These are phyloP conservation scores for Barbus barbus DNA, from an alignment of 2,113 vertebrate species.

Conservation along the genomic window DNA sequence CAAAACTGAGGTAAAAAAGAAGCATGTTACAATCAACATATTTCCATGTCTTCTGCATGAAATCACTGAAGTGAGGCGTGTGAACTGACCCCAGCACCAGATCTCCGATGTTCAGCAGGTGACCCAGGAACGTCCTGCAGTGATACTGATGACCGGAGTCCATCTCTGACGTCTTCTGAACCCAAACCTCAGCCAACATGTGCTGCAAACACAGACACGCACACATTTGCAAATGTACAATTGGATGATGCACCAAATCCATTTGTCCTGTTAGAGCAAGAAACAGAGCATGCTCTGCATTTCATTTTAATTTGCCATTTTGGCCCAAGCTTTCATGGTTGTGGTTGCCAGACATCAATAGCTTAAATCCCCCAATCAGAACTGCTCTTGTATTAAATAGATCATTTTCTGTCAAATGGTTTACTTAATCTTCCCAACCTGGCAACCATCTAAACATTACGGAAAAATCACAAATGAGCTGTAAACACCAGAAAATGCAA, in stretches of 20 bases:
- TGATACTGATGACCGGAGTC: slow-evolving; percentile 90
- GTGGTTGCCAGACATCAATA: too few relatives aligned
- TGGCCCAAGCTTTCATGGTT: too few relatives aligned
- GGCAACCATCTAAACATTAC: too few relatives aligned
- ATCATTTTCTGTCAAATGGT: too few relatives aligned
- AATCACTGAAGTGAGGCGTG: neutral
- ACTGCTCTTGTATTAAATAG: too few relatives aligned
- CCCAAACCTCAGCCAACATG: slow-evolving; percentile 91
- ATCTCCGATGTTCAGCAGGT: slow-evolving; percentile 95
- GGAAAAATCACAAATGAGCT: too few relatives aligned
- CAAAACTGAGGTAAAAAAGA: slow-evolving; percentile 71
- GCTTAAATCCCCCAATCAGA: too few relatives aligned
- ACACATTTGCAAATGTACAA: neutral
- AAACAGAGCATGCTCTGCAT: too few relatives aligned
- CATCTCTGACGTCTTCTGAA: slow-evolving; percentile 95
- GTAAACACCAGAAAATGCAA: too few relatives aligned
- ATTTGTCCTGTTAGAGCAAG: too few relatives aligned
- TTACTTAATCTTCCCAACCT: too few relatives aligned
- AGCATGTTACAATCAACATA: neutral
- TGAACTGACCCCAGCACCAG: slow-evolving; percentile 84
- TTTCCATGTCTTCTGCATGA: neutral
- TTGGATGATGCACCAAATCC: neutral
- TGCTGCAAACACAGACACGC: slow-evolving; percentile 78
- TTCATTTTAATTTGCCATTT: too few relatives aligned
- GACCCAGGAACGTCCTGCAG: slow-evolving; percentile 92